Evolutionary conservation across 2,888 invertebrate species (phyloP).

Genomic region (Aproaerema taeniolella): DNA sequence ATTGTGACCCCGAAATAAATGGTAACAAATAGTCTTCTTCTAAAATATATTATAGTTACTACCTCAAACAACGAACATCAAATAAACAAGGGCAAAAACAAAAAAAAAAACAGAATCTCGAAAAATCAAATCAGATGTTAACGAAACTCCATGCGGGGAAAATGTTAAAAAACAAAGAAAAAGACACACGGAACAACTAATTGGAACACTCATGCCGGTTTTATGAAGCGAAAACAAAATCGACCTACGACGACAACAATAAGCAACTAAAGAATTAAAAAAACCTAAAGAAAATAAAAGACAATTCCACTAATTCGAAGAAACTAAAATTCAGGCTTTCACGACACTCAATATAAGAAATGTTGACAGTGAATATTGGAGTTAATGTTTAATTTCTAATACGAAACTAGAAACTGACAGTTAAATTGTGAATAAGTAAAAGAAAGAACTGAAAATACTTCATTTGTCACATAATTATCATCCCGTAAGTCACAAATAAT

Average conservation of each 20-base stretch:
- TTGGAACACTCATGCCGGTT: conserved; percentile 30
- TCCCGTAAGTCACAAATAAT: too few relatives aligned
- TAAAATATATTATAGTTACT: too few relatives aligned
- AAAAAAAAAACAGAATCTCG: conserved; percentile 20
- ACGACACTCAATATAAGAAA: conserved; percentile 12
- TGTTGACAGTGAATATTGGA: conserved; percentile 4
- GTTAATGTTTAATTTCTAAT: too few relatives aligned
- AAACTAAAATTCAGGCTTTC: conserved; percentile 12
- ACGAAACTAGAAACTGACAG: too few relatives aligned
- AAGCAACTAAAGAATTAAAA: conserved; percentile 12
- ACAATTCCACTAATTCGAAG: conserved; percentile 12
- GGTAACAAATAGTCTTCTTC: too few relatives aligned
- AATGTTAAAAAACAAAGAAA: conserved; percentile 24
- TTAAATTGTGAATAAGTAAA: too few relatives aligned
- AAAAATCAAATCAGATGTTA: conserved; percentile 23
- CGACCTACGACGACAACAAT: conserved; percentile 15
- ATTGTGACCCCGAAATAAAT: too few relatives aligned
- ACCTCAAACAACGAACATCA: conserved; percentile 33
- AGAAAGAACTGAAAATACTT: too few relatives aligned
- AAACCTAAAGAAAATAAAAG: conserved; percentile 15
- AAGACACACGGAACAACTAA: conserved; percentile 14
- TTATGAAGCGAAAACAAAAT: conserved; percentile 19
- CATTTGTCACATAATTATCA: too few relatives aligned
- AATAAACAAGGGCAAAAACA: too few relatives aligned
- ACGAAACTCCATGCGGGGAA: conserved; percentile 24